These are phyloP conservation scores for Trissolcus brochymenae DNA, from an alignment of 2,888 invertebrate genomes.

Conservation along the genomic window DNA sequence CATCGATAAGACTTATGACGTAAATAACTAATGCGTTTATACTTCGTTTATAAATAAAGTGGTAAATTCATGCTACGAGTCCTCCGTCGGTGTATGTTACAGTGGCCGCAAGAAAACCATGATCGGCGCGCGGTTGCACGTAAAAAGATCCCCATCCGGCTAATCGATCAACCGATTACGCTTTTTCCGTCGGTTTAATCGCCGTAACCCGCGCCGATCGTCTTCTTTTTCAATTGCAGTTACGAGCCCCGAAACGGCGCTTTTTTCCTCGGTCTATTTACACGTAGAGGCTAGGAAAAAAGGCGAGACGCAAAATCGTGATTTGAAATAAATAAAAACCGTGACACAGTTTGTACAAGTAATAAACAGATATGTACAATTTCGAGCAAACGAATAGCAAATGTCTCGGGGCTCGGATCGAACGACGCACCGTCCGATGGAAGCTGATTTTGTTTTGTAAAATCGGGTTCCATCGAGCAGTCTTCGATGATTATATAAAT, in stretches of 20 bases:
- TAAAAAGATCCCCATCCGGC: slow-evolving; percentile 3
- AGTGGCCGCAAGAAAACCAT: slow-evolving; percentile 27
- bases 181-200: slow-evolving; percentile 13
- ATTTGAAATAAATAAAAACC: slow-evolving; percentile 21
- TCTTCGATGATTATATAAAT: slow-evolving; percentile 33
- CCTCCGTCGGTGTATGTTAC: slow-evolving; percentile 59
- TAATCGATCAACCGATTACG: slow-evolving; percentile 13
- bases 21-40: slow-evolving; percentile 70
- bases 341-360: slow-evolving; percentile 31
- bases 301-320: neutral
- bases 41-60: slow-evolving; percentile 74
- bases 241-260: slow-evolving; percentile 20
- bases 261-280: slow-evolving; percentile 1
- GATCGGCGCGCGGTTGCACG: slow-evolving; percentile 22
- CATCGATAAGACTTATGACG: slow-evolving; percentile 71
- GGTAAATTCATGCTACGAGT: slow-evolving; percentile 70
- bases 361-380: slow-evolving; percentile 37
- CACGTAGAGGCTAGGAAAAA: neutral
- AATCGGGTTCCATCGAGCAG: slow-evolving; percentile 17
- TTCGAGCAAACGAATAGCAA: slow-evolving; percentile 25
- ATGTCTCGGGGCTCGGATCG: slow-evolving; percentile 41
- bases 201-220: slow-evolving; percentile 1
- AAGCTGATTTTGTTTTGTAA: neutral
- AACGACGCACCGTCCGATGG: slow-evolving; percentile 21
- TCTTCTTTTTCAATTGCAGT: slow-evolving; percentile 1